These are phyloP conservation scores for Oreochromis spilurus DNA, from an alignment of 2,113 vertebrate genomes.

Conservation along the genomic window DNA sequence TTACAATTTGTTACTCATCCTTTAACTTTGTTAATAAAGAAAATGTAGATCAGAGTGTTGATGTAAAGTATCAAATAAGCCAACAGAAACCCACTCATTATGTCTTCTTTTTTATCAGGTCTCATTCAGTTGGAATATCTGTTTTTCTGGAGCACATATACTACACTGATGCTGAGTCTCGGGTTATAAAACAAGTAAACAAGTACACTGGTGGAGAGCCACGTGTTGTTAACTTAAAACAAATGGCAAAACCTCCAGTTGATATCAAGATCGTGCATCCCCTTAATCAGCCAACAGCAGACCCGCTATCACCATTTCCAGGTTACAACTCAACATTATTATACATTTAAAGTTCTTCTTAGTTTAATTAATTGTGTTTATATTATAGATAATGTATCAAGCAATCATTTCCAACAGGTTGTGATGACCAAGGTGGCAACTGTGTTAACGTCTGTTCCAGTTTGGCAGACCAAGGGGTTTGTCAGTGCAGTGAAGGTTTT, in stretches of 20 bases:
- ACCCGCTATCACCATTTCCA: slow-evolving; percentile 11
- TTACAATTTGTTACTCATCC: neutral
- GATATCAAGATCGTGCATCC: slow-evolving; percentile 81
- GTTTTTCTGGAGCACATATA: slow-evolving; percentile 81
- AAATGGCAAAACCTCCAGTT: slow-evolving; percentile 62
- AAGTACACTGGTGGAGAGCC: slow-evolving; percentile 80
- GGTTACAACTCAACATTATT: slow-evolving; percentile 34
- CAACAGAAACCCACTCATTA: neutral
- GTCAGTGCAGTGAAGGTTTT: slow-evolving; percentile 81
- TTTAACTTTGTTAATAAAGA: neutral
- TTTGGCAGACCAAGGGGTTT: slow-evolving; percentile 43
- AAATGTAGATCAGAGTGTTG: neutral
- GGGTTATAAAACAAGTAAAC: slow-evolving; percentile 75
- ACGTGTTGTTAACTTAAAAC: slow-evolving; percentile 68
- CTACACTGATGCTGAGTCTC: slow-evolving; percentile 75
- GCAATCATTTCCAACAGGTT: slow-evolving; percentile 38
- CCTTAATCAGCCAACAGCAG: slow-evolving; percentile 67
- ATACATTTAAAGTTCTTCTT: neutral
- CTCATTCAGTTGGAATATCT: slow-evolving; percentile 69
- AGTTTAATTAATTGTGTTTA: rapidly evolving
- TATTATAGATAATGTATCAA: neutral
- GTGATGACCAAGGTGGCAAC: slow-evolving; percentile 55
- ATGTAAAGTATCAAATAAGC: neutral
- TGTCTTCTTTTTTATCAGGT: slow-evolving; percentile 56
- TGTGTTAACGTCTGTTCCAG: slow-evolving; percentile 71